Percentiles rank a stretch among this genome's conserved stretches.
Evolutionary conservation across 2,888 invertebrate genomes (phyloP).

Genomic region (Caenorhabditis macrosperma): DNA sequence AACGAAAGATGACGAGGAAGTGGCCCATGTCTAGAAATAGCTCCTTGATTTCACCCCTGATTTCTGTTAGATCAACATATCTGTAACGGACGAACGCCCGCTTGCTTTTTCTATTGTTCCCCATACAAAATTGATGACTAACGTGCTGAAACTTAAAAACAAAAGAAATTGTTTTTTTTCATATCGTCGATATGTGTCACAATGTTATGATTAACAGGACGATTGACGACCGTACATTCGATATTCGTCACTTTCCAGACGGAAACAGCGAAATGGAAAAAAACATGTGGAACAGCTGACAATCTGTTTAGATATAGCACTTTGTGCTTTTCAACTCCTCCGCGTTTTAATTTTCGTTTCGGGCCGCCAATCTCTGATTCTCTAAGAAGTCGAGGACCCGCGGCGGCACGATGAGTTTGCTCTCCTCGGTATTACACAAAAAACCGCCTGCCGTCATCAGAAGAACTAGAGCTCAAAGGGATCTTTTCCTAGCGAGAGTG

Average conservation of each 20-base stretch:
- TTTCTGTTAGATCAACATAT: constrained; percentile 14
- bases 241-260: constrained; percentile 13
- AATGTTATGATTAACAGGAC: constrained; percentile 12
- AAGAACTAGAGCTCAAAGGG: constrained; percentile 21
- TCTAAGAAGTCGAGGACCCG: constrained; percentile 37
- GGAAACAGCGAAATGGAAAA: constrained; percentile 10
- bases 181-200: constrained; percentile 20
- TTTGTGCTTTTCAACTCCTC: constrained; percentile 29
- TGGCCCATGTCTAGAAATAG: constrained; percentile 70
- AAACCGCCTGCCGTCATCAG: neutral
- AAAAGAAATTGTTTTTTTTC: constrained; percentile 8
- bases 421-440: constrained; percentile 30
- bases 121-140: constrained; percentile 9
- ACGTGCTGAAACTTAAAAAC: neutral
- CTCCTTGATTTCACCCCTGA: neutral
- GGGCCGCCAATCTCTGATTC: constrained; percentile 49
- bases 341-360: constrained; percentile 23
- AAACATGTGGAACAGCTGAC: constrained; percentile 46
- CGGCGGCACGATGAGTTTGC: constrained; percentile 17
- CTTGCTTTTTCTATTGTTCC: constrained; percentile 11
- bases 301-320: constrained; percentile 12
- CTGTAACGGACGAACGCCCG: neutral
- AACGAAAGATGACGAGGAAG: constrained; percentile 71
- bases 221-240: neutral
- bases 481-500: constrained; percentile 34